phyloP scores from a whole-genome alignment of 2,797 vertebrate genomes.

The Fistularia tabacaria region DNA sequence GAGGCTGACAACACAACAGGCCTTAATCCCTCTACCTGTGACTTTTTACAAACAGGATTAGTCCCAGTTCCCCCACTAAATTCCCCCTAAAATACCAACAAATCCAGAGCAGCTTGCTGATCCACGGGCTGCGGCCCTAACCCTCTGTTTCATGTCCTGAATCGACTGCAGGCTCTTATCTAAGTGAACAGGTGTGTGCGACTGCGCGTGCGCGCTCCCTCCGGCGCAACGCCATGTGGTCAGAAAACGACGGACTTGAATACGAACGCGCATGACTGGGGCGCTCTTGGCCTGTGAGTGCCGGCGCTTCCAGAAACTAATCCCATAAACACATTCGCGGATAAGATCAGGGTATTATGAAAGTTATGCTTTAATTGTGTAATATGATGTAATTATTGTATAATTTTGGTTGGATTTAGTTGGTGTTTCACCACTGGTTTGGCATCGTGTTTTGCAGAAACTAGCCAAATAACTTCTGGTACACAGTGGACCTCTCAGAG shows the following conservation, averaged over 20 bases:
- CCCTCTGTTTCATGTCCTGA: conserved; percentile 61
- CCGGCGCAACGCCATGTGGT: conserved; percentile 28
- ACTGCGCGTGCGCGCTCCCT: conserved; percentile 9
- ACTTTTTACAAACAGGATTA: conserved; percentile 76
- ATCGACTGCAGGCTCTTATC: conserved; percentile 66
- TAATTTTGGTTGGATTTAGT: too few relatives aligned
- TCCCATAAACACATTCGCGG: not conserved
- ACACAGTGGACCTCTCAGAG: too few relatives aligned
- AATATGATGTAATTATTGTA: too few relatives aligned
- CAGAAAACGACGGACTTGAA: conserved; percentile 16
- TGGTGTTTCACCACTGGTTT: too few relatives aligned
- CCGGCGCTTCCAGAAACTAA: conserved; percentile 18
- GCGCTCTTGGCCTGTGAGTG: conserved; percentile 1
- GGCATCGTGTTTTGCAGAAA: too few relatives aligned
- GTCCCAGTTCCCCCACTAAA: conserved; percentile 60
- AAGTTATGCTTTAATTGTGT: too few relatives aligned
- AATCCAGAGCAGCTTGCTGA: conserved; percentile 55
- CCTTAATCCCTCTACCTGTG: conserved; percentile 72
- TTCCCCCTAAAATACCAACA: conserved; percentile 48
- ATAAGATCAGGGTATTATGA: too few relatives aligned
- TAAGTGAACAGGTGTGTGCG: conserved; percentile 68
- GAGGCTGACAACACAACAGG: conserved; percentile 55
- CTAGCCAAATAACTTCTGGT: too few relatives aligned
- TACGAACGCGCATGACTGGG: conserved; percentile 18
- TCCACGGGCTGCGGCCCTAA: conserved; percentile 40